Percentiles rank a stretch among this genome's conserved stretches.
These are phyloP conservation scores for Luscinia megarhynchos DNA, from an alignment of 2,797 vertebrate species.

Conservation along the genomic window DNA sequence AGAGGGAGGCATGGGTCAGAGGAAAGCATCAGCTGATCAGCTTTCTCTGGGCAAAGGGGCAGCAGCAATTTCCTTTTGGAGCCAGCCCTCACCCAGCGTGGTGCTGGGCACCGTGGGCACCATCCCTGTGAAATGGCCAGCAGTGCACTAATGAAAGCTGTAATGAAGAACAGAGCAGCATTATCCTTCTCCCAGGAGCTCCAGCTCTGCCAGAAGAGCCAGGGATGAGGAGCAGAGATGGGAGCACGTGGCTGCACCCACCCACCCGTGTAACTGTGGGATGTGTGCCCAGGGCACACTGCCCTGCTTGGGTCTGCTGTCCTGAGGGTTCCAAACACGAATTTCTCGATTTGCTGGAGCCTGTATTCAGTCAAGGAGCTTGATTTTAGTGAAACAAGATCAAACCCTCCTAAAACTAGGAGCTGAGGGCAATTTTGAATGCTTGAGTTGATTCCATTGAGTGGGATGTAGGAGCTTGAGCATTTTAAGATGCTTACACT, in stretches of 20 bases:
- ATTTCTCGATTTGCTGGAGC: background rate
- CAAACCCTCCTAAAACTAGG: background rate
- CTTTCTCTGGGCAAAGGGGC: background rate
- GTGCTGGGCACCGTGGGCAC: background rate
- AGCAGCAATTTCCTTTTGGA: background rate
- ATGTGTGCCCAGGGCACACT: background rate
- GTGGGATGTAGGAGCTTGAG: background rate
- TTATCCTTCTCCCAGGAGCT: background rate
- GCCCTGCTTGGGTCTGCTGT: background rate
- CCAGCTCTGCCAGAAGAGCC: background rate
- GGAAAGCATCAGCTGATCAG: background rate
- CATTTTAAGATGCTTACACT: background rate
- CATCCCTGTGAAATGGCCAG: accelerated
- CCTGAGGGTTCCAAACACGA: background rate
- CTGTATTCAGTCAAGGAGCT: background rate
- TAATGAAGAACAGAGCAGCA: background rate
- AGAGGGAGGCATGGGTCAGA: background rate
- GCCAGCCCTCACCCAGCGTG: background rate
- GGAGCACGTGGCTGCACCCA: background rate
- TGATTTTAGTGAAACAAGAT: background rate
- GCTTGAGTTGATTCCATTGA: background rate
- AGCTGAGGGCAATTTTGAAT: background rate
- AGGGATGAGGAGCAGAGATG: background rate
- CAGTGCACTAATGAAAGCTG: background rate
- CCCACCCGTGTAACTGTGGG: background rate